Conservation (phyloP, 2,888 invertebrate species). For the Cerastoderma edule region DNA sequence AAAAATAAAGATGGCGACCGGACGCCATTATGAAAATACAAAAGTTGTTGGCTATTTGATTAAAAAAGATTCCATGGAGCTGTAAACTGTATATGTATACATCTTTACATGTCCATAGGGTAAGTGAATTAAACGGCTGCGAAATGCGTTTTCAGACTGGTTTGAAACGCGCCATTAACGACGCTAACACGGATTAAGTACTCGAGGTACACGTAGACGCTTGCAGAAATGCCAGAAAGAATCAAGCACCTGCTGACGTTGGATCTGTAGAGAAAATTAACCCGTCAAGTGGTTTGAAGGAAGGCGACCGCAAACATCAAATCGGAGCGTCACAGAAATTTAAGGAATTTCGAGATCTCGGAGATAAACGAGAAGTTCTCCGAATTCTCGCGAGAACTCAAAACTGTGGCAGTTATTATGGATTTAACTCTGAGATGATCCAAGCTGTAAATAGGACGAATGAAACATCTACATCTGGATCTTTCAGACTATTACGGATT, state of each 20-base stretch:
- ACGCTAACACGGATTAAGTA: constrained; percentile 23
- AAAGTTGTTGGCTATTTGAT: too few relatives aligned
- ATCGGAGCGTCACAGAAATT: constrained; percentile 24
- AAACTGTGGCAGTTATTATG: constrained; percentile 23
- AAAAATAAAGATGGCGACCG: too few relatives aligned
- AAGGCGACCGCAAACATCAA: constrained; percentile 13
- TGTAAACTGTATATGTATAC: too few relatives aligned
- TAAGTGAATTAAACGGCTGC: too few relatives aligned
- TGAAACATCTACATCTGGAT: too few relatives aligned
- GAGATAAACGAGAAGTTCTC: constrained; percentile 19
- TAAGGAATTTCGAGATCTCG: constrained; percentile 23
- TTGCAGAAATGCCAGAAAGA: constrained; percentile 26
- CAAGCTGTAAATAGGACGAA: too few relatives aligned
- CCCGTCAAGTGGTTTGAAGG: constrained; percentile 20
- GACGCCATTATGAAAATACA: too few relatives aligned
- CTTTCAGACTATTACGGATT: too few relatives aligned
- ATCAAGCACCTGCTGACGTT: constrained; percentile 22
- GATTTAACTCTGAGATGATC: too few relatives aligned
- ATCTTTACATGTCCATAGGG: too few relatives aligned
- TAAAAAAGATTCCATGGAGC: too few relatives aligned
- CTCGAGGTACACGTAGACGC: constrained; percentile 19
- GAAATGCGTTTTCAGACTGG: constrained; percentile 16
- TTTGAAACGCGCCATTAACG: constrained; percentile 18
- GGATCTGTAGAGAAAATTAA: constrained; percentile 22
- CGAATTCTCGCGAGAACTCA: constrained; percentile 22